Evolutionary conservation across 1,140 invertebrate species (phyloP), one percentile per base, ranked within the genome.

Genomic region (Ctenoplectra terminalis): DNA sequence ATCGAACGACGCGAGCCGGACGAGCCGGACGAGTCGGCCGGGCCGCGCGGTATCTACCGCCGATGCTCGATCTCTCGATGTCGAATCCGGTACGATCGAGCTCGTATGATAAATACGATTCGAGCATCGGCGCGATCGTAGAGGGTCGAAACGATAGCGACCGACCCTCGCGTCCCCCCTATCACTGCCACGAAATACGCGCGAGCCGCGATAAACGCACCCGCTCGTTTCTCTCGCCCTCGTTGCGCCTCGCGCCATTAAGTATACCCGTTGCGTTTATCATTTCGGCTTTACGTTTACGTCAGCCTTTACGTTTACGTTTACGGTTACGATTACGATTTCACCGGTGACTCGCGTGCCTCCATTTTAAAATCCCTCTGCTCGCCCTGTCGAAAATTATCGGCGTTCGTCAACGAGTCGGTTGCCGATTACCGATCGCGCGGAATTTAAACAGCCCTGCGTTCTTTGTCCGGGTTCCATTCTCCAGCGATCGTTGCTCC

Each of bases 31-130:
- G n/a, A n/a, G n/a, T n/a, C n/a, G n/a, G n/a, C n/a, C n/a, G n/a
- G n/a, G 29, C 23, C 4, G 13, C 29, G 50, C 70, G 76, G 77
- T 84, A 86, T 86, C 74, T 17, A 74, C 46, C 76, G 56, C 63
- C 72, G 77, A 79, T 87, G 63, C 50, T n/a, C 71, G 84, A 86
- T 87, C 72, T 8, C 4, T 15, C 73, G 73, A 84, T 81, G 40
- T 34, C 52, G 52, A 67, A 70, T 37, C 50, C 58, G 74, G 61
- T 1, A 15, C 31, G 87, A 69, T 76, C 56, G 67, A 61, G 31
- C 81, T 67, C 73, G 46, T 88, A 88, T 87, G 83, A 88, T 87
- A 87, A 88, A 88, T 87, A 84, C 79, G 86, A 84, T 82, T 67
- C 29, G 76, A 71, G 58, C 84, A 82, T 86, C 83, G 79, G 70